Evolutionary conservation across 1,140 invertebrate genomes (phyloP).

Genomic region (Drosophila biarmipes): DNA sequence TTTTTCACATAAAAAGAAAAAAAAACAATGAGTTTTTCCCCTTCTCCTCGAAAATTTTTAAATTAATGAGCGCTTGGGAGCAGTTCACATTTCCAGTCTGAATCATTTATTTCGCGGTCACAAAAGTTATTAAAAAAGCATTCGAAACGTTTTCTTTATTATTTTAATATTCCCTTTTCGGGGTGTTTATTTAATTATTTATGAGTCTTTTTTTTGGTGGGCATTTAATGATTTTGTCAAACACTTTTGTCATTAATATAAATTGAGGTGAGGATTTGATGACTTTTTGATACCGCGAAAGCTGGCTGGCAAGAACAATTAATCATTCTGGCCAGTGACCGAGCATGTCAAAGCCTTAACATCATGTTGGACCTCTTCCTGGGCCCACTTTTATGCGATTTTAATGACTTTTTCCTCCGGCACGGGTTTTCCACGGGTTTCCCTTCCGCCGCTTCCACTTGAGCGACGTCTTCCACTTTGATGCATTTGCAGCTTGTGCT

Average conservation of each 20-base stretch:
- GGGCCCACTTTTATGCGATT: slow-evolving; percentile 43
- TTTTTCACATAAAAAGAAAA: slow-evolving; percentile 44
- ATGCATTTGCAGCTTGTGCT: slow-evolving; percentile 76
- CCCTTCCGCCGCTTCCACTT: slow-evolving; percentile 48
- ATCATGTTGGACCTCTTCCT: slow-evolving; percentile 36
- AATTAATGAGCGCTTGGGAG: slow-evolving; percentile 66
- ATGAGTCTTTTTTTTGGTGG: slow-evolving; percentile 13
- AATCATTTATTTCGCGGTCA: slow-evolving; percentile 53
- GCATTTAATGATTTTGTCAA: slow-evolving; percentile 74
- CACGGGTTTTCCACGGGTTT: slow-evolving; percentile 48
- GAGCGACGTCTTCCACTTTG: slow-evolving; percentile 68
- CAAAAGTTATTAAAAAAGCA: slow-evolving; percentile 40
- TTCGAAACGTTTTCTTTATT: slow-evolving; percentile 27
- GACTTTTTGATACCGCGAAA: slow-evolving; percentile 42
- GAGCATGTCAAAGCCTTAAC: slow-evolving; percentile 26
- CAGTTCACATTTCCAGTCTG: slow-evolving; percentile 41
- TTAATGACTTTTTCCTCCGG: slow-evolving; percentile 51
- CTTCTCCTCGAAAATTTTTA: slow-evolving; percentile 15
- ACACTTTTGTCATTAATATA: slow-evolving; percentile 63
- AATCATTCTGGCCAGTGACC: slow-evolving; percentile 59
- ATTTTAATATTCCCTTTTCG: slow-evolving; percentile 35
- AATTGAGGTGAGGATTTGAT: slow-evolving; percentile 46
- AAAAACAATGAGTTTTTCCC: slow-evolving; percentile 17
- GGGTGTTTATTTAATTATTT: slow-evolving; percentile 39
- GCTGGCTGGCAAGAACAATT: slow-evolving; percentile 46